Evolutionary conservation across 2,113 vertebrate species (phyloP).

Genomic region (Larimichthys polyactis): DNA sequence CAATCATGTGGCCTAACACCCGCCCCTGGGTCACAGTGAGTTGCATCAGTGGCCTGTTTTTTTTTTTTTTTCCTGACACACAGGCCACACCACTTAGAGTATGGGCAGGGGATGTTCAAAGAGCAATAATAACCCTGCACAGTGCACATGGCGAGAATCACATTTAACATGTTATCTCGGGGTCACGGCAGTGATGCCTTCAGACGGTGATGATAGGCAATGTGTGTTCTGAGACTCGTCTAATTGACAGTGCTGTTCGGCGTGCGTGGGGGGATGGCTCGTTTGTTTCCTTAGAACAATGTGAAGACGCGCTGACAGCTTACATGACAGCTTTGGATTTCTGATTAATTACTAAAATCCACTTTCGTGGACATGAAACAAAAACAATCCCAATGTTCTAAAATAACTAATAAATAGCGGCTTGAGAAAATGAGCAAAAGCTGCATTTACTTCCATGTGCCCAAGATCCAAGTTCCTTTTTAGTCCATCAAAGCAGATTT

Average conservation of each 20-base stretch:
- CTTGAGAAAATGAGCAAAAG: conserved; percentile 11
- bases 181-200: conserved; percentile 52
- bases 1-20: conserved; percentile 74
- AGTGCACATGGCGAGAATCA: conserved; percentile 34
- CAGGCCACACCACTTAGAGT: conserved; percentile 59
- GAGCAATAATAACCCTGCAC: conserved; percentile 38
- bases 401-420: conserved; percentile 15
- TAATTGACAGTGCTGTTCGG: conserved; percentile 49
- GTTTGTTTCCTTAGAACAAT: conserved; percentile 55
- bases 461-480: conserved; percentile 35
- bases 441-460: conserved; percentile 1
- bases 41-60: conserved; percentile 79
- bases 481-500: conserved; percentile 59
- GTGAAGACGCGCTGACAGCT: conserved; percentile 31
- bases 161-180: conserved; percentile 49
- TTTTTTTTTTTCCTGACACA: conserved; percentile 60
- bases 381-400: conserved; percentile 7
- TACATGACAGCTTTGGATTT: conserved; percentile 18
- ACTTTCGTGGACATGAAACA: conserved; percentile 29
- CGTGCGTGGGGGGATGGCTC: conserved; percentile 41
- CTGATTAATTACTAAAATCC: conserved; percentile 44
- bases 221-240: conserved; percentile 44
- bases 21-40: conserved; percentile 66
- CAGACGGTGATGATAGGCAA: conserved; percentile 45
- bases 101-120: conserved; percentile 44